Evolutionary conservation across 2,888 invertebrate species (phyloP).

Genomic region (Latrodectus elegans): DNA sequence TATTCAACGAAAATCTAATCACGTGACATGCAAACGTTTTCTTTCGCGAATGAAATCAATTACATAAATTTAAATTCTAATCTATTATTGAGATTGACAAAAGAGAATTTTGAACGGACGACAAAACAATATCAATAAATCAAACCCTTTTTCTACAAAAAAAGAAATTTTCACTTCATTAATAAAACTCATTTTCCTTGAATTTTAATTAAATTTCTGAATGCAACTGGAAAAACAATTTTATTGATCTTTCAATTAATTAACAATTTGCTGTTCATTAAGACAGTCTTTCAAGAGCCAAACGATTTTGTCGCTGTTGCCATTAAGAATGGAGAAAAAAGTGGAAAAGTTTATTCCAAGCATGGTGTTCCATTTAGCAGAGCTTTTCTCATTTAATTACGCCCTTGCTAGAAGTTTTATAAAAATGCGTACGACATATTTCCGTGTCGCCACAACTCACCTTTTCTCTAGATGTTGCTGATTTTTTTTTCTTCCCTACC

Average conservation of each 20-base stretch:
- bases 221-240: conserved; percentile 11
- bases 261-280: conserved; percentile 45
- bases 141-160: conserved; percentile 16
- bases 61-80: too few species aligned
- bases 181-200: conserved; percentile 21
- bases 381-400: conserved; percentile 14
- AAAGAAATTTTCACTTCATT: conserved; percentile 16
- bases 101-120: too few species aligned
- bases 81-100: too few species aligned
- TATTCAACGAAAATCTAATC: too few species aligned
- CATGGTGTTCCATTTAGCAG: background rate
- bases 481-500: background rate
- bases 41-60: too few species aligned
- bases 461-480: background rate
- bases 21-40: too few species aligned
- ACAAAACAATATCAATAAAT: conserved; percentile 20
- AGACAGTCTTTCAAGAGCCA: background rate
- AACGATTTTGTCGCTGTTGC: conserved; percentile 7
- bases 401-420: background rate
- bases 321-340: conserved; percentile 13
- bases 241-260: conserved; percentile 45
- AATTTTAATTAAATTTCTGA: conserved; percentile 43
- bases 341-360: background rate
- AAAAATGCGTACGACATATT: conserved; percentile 23
- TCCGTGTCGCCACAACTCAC: too few species aligned